A percentile compares a stretch with the other conserved stretches of the same genome.
Evolutionary conservation across 2,113 vertebrate genomes (phyloP).

Genomic region (Ciconia boyciana): DNA sequence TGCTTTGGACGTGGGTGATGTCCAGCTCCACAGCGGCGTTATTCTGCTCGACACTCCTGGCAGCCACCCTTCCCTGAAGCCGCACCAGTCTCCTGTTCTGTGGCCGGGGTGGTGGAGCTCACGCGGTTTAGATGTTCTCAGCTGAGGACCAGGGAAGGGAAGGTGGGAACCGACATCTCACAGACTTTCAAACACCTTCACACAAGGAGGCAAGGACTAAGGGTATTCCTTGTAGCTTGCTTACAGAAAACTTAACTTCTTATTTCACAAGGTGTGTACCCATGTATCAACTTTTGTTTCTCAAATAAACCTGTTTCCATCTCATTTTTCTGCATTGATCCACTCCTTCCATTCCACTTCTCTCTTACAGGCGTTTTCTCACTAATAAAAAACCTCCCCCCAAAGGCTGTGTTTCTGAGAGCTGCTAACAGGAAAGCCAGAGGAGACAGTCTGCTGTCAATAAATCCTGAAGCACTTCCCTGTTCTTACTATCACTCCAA

Average conservation of each 20-base stretch:
- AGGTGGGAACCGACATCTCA: neutral
- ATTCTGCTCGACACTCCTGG: neutral
- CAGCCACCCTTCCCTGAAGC: neutral
- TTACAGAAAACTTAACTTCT: neutral
- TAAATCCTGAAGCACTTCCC: neutral
- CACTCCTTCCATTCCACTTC: neutral
- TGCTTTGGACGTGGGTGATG: accelerated
- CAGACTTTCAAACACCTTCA: neutral
- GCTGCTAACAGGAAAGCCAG: neutral
- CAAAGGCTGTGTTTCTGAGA: neutral
- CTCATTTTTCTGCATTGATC: neutral
- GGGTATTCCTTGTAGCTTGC: neutral
- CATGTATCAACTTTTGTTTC: neutral
- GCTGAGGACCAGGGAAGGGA: neutral
- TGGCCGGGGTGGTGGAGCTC: neutral
- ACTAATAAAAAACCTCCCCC: neutral
- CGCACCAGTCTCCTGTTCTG: neutral
- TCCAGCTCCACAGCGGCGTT: neutral
- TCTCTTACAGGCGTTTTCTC: neutral
- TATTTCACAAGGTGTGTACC: neutral
- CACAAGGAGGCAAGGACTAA: neutral
- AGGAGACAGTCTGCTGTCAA: neutral
- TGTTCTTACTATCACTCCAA: neutral
- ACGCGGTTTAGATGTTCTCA: neutral
- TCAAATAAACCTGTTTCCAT: neutral